Evolutionary conservation across 2,888 invertebrate genomes (phyloP), one percentile per base, ranked within the genome.

Genomic region (Leuctra nigra): DNA sequence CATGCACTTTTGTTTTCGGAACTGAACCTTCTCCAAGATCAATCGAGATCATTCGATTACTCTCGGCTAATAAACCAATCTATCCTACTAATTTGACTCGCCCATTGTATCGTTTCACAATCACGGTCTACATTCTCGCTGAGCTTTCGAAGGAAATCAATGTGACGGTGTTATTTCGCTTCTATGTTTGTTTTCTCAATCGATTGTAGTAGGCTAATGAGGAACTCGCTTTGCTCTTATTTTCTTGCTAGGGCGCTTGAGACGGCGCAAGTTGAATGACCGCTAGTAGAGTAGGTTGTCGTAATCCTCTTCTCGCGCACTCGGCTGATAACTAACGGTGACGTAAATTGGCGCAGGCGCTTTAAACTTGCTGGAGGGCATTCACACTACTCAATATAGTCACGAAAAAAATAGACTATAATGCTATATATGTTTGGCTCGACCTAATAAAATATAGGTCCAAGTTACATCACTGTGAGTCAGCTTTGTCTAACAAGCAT

Each of bases 1-100:
- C 41, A 2, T 35, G 39, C 55, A 58, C 58, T 58, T 55, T 58
- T 58, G 55, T 53, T 58, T 58, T 58, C 58, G 52, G 58, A 55
- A 50, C 50, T 35, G 35, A n/a, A 35, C 11, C 18, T 35, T 44
- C 35, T 50, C 50, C 14, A 14, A 25, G 48, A 50, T 50, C 29
- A 29, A 48, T 50, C 50, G 33, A 18, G 50, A 50, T 13, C 50
- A 22, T 35, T 33, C 35, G 50, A 35, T 35, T 35, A 50, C 50
- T 50, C 33, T 35, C 48, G n/a, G n/a, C n/a, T n/a, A n/a, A n/a
- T n/a, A n/a, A n/a, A n/a, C n/a, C n/a, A n/a, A n/a, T n/a, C n/a
- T n/a, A n/a, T n/a, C n/a, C 41, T 23, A 23, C 23, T 44, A 20
- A 44, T 23, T n/a, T n/a, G n/a, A n/a, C n/a, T n/a, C n/a, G n/a